phyloP scores from a whole-genome alignment of 2,888 invertebrate genomes.

The Stenodema calcarata region DNA sequence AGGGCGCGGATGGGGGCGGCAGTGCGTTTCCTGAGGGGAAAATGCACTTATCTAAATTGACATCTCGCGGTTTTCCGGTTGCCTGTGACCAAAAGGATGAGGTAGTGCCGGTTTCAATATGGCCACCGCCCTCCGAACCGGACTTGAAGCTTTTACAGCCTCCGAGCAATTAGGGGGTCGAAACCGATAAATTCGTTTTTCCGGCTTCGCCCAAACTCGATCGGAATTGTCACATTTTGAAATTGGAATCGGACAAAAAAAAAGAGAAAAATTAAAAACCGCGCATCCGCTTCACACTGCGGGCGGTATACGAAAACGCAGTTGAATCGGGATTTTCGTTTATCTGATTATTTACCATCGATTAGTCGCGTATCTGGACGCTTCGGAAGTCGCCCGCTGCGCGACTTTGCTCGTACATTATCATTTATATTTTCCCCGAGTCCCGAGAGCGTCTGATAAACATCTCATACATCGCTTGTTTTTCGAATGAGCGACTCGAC shows the following conservation, averaged over 20 bases:
- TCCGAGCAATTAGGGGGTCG: not conserved
- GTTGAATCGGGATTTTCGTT: no score
- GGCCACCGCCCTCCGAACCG: not conserved
- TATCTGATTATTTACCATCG: not conserved
- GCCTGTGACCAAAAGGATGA: not conserved
- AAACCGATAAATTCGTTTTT: not conserved
- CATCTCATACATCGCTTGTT: not conserved
- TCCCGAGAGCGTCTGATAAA: not conserved
- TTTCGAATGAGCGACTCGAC: not conserved
- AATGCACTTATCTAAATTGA: conserved; percentile 6
- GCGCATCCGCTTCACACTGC: no score
- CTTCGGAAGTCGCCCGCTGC: not conserved
- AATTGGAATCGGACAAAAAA: no score
- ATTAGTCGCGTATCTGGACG: not conserved
- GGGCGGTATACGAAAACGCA: no score
- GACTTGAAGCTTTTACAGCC: not conserved
- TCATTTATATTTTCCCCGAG: not conserved
- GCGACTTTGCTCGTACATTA: not conserved
- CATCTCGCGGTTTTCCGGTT: not conserved
- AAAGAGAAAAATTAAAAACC: not conserved
- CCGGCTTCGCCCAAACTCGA: not conserved
- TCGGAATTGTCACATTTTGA: not conserved
- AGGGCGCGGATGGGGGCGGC: not conserved
- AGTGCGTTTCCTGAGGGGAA: not conserved
- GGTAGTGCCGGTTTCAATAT: not conserved